phyloP scores from a whole-genome alignment of 2,888 invertebrate genomes.

The Anticlea derivata region DNA sequence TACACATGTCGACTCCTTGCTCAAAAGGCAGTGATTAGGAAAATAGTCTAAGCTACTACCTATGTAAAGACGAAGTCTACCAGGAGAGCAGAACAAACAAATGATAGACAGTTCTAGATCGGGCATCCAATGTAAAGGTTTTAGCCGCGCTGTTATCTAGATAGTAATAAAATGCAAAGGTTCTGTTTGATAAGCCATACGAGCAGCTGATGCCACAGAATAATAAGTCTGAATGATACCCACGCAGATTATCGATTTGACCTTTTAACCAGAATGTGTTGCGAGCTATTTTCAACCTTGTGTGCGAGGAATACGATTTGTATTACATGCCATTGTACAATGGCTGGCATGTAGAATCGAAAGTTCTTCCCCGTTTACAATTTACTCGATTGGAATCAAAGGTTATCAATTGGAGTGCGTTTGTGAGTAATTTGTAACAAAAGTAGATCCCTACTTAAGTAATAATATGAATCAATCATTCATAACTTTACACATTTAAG shows the following conservation, averaged over 20 bases:
- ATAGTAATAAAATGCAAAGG: neutral
- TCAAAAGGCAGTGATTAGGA: no score
- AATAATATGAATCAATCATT: no score
- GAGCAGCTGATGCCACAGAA: slow-evolving; percentile 4
- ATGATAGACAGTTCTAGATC: no score
- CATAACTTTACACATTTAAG: neutral
- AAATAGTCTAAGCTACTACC: no score
- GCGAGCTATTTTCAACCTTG: neutral
- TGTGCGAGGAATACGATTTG: neutral
- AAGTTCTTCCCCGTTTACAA: slow-evolving; percentile 17
- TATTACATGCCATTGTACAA: neutral
- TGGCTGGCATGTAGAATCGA: neutral
- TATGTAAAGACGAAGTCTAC: no score
- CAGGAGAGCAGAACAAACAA: no score
- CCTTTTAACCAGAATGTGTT: neutral
- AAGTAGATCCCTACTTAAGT: no score
- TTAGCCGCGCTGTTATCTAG: no score
- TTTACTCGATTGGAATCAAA: slow-evolving; percentile 1
- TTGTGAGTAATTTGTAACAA: no score
- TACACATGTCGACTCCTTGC: no score
- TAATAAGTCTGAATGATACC: neutral
- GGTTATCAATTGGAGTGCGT: slow-evolving; percentile 15
- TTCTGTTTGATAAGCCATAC: slow-evolving; percentile 2
- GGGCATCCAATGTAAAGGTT: no score
- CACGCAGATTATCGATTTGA: slow-evolving; percentile 7